Evolutionary conservation across 2,888 invertebrate genomes (phyloP).

Genomic region (Dryadula phaetusa): DNA sequence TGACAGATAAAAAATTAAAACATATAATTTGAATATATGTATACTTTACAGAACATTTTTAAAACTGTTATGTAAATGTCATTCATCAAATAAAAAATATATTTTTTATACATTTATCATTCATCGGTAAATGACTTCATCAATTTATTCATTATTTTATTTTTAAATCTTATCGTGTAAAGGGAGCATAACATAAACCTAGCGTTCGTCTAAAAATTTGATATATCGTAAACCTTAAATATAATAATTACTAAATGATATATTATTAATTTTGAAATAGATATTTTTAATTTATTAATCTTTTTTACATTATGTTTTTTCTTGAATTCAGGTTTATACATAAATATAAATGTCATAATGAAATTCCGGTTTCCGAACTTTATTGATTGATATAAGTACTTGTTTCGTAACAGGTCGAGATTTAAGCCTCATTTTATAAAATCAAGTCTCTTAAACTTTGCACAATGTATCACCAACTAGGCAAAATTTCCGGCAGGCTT

Average conservation of each 20-base stretch:
- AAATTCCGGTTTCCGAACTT: slow-evolving; percentile 15
- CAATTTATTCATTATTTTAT: background rate
- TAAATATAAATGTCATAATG: background rate
- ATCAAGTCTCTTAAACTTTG: slow-evolving; percentile 25
- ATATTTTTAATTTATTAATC: too few species aligned
- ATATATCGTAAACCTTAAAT: background rate
- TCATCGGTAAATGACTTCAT: background rate
- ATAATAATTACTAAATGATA: background rate
- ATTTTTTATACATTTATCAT: background rate
- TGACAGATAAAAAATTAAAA: slow-evolving; percentile 22
- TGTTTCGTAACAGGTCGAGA: slow-evolving; percentile 77
- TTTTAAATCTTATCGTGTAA: too few species aligned
- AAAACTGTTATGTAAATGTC: background rate
- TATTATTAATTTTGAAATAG: too few species aligned
- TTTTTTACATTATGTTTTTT: background rate
- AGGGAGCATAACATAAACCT: background rate
- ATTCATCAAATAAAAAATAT: background rate
- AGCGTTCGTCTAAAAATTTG: background rate
- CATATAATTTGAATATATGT: background rate
- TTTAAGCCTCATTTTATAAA: slow-evolving; percentile 48
- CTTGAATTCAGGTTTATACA: background rate
- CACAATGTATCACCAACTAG: slow-evolving; percentile 79
- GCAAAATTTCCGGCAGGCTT: slow-evolving; percentile 74
- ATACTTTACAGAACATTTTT: background rate
- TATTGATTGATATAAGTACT: slow-evolving; percentile 51